A percentile compares a stretch with the other conserved stretches of the same genome.
These are phyloP conservation scores for human (Homo sapiens) DNA, from an alignment of 2,113 vertebrate species.

Conservation along the genomic window GRCh38 chr15:33330501-33331000, in stretches of 20 bases:
- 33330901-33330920: neutral
- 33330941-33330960: neutral
- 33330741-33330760: neutral
- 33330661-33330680: neutral
- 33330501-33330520: neutral
- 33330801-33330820: neutral
- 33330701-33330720: neutral
- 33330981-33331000: neutral
- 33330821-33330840: neutral
- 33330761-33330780: neutral
- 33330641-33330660: conserved; percentile 4
- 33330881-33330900: neutral
- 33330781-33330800: neutral
- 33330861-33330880: neutral
- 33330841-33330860: neutral
- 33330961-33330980: neutral
- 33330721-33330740: neutral
- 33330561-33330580: neutral
- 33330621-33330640: neutral
- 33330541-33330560: neutral
- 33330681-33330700: neutral
- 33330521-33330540: neutral
- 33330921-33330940: neutral
- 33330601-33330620: neutral
- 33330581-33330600: neutral